phyloP scores from a whole-genome alignment of 2,888 invertebrate species.

The Zygaena filipendulae region DNA sequence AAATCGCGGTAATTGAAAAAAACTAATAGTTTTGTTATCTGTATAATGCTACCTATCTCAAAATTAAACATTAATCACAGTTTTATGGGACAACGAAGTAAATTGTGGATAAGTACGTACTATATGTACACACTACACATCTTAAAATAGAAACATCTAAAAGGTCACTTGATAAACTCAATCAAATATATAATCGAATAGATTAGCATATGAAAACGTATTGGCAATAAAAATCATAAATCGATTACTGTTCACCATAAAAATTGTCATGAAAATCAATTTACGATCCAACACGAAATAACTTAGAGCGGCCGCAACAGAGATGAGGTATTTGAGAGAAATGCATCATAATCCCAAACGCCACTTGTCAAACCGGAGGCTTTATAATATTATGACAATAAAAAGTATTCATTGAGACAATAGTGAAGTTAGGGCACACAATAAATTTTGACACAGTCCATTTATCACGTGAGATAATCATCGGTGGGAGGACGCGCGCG shows the following conservation, averaged over 20 bases:
- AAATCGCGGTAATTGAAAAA: too few relatives aligned
- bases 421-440: slow-evolving; percentile 52
- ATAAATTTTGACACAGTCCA: slow-evolving; percentile 62
- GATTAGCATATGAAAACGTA: slow-evolving; percentile 59
- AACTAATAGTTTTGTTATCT: too few relatives aligned
- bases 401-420: slow-evolving; percentile 68
- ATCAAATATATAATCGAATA: slow-evolving; percentile 34
- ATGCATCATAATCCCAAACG: slow-evolving; percentile 51
- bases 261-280: slow-evolving; percentile 59
- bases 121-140: too few relatives aligned
- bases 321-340: slow-evolving; percentile 29
- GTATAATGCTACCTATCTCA: too few relatives aligned
- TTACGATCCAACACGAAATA: slow-evolving; percentile 43
- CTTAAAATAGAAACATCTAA: too few relatives aligned
- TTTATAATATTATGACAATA: slow-evolving; percentile 58
- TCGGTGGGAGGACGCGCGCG: slow-evolving; percentile 36
- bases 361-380: slow-evolving; percentile 51
- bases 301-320: slow-evolving; percentile 31
- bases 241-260: slow-evolving; percentile 50
- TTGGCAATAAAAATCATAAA: slow-evolving; percentile 45
- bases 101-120: too few relatives aligned
- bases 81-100: too few relatives aligned
- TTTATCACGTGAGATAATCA: slow-evolving; percentile 61
- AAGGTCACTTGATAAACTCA: too few relatives aligned
- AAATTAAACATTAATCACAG: too few relatives aligned